Base-by-base conservation (phyloP, 1,140 invertebrate species). In the Armadillidium nasatum region DNA sequence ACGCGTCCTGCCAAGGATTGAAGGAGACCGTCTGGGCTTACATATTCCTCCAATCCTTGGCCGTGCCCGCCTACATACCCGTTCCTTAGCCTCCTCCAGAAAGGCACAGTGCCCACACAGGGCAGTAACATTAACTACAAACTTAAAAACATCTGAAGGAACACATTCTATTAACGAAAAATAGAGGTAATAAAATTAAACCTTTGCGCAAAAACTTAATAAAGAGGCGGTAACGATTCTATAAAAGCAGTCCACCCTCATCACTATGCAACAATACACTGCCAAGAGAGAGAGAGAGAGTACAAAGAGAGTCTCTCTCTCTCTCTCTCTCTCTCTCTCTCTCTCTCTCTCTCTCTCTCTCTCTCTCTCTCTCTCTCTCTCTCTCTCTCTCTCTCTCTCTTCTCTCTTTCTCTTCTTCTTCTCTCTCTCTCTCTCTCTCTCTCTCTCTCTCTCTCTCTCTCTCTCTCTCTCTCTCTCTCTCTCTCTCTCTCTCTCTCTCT, bases 1-100 rank as follows among this genome's bases (percentile, higher is more conserved):
- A 60, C 50, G 50, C 50, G 50, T 60, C 50, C 50, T 60, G 50
- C 50, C 50, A 60, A 60, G 50, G 50, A 60, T 60, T 60, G 50
- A 33, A 33, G 33, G 50, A 60, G 50, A 60, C 50, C 50, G 50
- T 1, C 50, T 7, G 50, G 50, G 50, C 7, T 13, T 19, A 60
- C 11, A 7, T 13, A 60, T 60, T 60, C 50, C 50, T 60, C 50
- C 50, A 60, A 60, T 60, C 50, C 50, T 60, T 60, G 50, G 50
- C 50, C 50, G 50, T 60, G 50, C 50, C 50, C 50, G 50, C 50
- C 50, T 60, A 60, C 50, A 60, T 60, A 7, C 50, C 33, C 50
- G 50, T 60, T 60, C 50, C 19, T 60, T 60, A 2, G 50, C 1
- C 50, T 60, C 50, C 50, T 60, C 50, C 50, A 60, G 50, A 13